Conservation (phyloP, 2,888 invertebrate genomes). For the Pasiphila rectangulata region DNA sequence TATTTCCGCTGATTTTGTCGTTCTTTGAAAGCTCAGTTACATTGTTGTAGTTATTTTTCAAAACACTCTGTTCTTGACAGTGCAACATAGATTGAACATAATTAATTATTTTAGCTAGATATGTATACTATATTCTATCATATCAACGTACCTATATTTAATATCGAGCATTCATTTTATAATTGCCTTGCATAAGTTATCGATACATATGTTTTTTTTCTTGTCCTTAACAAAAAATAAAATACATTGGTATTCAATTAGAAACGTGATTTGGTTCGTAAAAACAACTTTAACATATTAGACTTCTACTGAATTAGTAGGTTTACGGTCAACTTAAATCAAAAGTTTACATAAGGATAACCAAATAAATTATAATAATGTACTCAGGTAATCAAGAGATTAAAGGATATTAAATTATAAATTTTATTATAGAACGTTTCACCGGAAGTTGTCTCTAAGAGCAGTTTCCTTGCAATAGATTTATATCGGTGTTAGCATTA, state of each 20-base stretch:
- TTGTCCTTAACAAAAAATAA: too few relatives aligned
- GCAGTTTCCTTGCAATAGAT: slow-evolving; percentile 13
- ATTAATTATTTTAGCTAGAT: too few relatives aligned
- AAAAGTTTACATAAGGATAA: background rate
- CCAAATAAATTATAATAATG: background rate
- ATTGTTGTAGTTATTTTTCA: slow-evolving; percentile 15
- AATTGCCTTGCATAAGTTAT: too few relatives aligned
- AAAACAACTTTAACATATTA: background rate
- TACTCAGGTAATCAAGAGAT: background rate
- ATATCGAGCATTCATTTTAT: too few relatives aligned
- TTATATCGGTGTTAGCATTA: slow-evolving; percentile 14
- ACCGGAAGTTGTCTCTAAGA: slow-evolving; percentile 22
- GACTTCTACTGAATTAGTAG: too few relatives aligned
- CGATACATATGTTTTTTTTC: too few relatives aligned
- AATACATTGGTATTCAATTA: too few relatives aligned
- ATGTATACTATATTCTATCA: too few relatives aligned
- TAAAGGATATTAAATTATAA: background rate
- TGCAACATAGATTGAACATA: slow-evolving; percentile 22
- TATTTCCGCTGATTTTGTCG: slow-evolving; percentile 22
- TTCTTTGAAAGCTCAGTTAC: slow-evolving; percentile 22
- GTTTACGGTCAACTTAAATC: too few relatives aligned
- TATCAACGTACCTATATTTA: too few relatives aligned
- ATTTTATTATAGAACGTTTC: slow-evolving; percentile 5
- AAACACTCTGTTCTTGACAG: slow-evolving; percentile 5
- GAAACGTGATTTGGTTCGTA: too few relatives aligned